Base-by-base conservation (phyloP, 2,888 invertebrate species). In the Mesodorylaimus sp. region DNA sequence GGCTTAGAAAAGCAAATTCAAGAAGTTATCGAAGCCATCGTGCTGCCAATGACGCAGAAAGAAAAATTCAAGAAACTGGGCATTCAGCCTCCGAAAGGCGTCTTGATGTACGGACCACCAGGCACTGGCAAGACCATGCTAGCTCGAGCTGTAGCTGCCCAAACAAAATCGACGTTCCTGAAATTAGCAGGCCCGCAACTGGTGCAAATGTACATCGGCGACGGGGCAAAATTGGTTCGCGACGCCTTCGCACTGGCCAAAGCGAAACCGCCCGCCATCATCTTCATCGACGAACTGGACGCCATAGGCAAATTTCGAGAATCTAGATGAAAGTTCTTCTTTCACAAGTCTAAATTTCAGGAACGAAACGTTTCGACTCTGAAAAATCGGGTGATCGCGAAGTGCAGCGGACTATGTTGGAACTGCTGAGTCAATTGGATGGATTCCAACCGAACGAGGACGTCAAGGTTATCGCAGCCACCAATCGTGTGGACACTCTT, bases 301-400 rank as follows among this genome's bases (percentile, higher is more conserved):
- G 97, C 97, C 23, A 97, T 99, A 57, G 97, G 88, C 21, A 10
- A 7, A 21, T 10, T n/a, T n/a, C n/a, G n/a, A n/a, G n/a, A n/a
- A n/a, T n/a, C n/a, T n/a, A n/a, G n/a, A n/a, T n/a, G n/a, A n/a
- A n/a, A n/a, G n/a, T n/a, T n/a, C n/a, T n/a, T n/a, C n/a, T n/a
- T n/a, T n/a, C n/a, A n/a, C n/a, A n/a, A n/a, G n/a, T n/a, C n/a
- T n/a, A n/a, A n/a, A n/a, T n/a, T n/a, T n/a, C 52, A 63, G 64
- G 65, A 38, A 73, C 73, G 16, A 73, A 73, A 56, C 61, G 73
- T 53, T 73, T 73, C 63, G 97, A 99, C 72, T 93, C 93, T 0
- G 97, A 97, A 70, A 97, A 95, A 67, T 95, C 97, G 51, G 97
- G 97, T 50, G 97, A 99, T 72, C 78, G 97, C 59, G 97, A 97